Evolutionary conservation across 2,113 vertebrate species (phyloP), one percentile per base, ranked within the genome.

Genomic region (Neopipo cinnamomea): DNA sequence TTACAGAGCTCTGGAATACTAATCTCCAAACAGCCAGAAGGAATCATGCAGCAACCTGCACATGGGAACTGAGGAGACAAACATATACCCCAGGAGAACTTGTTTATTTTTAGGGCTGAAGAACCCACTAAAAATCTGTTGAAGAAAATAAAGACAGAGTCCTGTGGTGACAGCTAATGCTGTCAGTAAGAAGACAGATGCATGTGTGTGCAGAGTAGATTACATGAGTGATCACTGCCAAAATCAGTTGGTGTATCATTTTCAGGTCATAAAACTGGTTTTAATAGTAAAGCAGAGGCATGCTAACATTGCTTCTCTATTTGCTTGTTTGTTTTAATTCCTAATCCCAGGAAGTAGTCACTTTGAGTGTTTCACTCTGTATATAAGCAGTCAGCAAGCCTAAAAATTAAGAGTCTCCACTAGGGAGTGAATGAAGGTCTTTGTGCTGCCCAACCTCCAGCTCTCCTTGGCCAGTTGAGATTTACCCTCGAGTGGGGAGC

Each of bases 51-150:
- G 80, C 76, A 88, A 85, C 86, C 76, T 93, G 92, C 49, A 85
- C 53, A 28, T 25, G 70, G 80, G 61, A 77, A 53, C 73, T 85
- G 66, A 89, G 42, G 37, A 93, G n/a, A 75, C 35, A 94, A 94
- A 86, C 42, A 94, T 7, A 73, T 56, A 85, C 52, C 83, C 68
- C 49, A 75, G 76, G 86, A 92, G 70, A 92, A 11, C 50, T 79
- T 93, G 73, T 93, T 92, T 96, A 95, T 95, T 95, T 96, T 95
- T 92, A 92, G 74, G 55, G 53, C 37, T 75, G 76, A 88, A 93
- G 52, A 93, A 68, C 88, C 83, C 80, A 95, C 96, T 89, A 68
- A 93, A 96, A 96, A 92, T 95, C 93, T 96, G 92, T 79, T 87
- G 73, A 92, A 93, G 80, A 82, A 96, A 96, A 97, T 88, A 95